These are phyloP conservation scores for Polyommatus icarus DNA, from an alignment of 2,888 invertebrate genomes.

Conservation along the genomic window DNA sequence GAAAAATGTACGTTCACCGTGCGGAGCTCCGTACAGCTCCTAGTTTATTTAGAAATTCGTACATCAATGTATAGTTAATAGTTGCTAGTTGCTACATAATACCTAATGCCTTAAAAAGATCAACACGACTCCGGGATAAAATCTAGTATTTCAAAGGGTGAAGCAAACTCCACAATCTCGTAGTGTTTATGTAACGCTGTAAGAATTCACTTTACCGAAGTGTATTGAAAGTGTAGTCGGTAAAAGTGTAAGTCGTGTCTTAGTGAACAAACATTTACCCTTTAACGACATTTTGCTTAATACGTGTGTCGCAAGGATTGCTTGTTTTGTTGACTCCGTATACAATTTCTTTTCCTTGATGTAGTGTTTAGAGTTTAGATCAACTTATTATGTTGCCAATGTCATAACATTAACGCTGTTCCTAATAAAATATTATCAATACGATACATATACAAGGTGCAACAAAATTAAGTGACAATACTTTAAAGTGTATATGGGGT, in stretches of 20 bases:
- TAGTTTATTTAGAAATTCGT: background rate
- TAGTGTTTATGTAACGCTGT: constrained; percentile 21
- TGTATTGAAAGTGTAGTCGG: constrained; percentile 26
- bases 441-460: no score
- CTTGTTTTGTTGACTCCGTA: constrained; percentile 4
- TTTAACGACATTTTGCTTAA: constrained; percentile 36
- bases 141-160: background rate
- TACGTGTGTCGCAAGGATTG: constrained; percentile 31
- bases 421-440: no score
- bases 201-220: constrained; percentile 28
- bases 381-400: no score
- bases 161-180: background rate
- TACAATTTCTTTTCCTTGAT: constrained; percentile 10
- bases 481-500: no score
- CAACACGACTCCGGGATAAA: background rate
- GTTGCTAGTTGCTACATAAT: background rate
- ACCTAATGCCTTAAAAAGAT: background rate
- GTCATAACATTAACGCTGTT: no score
- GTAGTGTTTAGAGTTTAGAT: background rate
- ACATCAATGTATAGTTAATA: background rate
- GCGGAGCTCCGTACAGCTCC: no score
- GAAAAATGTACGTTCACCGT: no score
- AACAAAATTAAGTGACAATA: no score
- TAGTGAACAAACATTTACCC: constrained; percentile 48
- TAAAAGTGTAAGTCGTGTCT: constrained; percentile 45